phyloP scores from a whole-genome alignment of 2,797 vertebrate species.

The Psittacula echo region DNA sequence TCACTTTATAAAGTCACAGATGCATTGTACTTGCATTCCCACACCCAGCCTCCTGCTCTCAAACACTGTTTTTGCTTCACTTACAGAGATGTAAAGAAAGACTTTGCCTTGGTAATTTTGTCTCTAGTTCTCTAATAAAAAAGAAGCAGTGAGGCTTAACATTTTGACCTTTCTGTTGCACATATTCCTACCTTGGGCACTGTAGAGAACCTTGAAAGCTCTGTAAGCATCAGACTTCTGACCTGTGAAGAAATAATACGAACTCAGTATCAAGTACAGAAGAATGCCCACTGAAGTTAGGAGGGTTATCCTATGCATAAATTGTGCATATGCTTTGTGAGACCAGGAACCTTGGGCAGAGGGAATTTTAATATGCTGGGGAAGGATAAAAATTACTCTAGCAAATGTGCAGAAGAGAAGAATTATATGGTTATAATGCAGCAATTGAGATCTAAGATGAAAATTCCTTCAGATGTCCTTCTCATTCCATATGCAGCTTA shows the following conservation, averaged over 20 bases:
- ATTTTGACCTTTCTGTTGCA: not conserved
- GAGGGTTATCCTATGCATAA: not conserved
- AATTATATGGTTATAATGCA: not conserved
- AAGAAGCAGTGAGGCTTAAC: not conserved
- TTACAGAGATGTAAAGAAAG: not conserved
- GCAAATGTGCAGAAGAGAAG: not conserved
- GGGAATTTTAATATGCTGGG: not conserved
- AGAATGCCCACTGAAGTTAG: not conserved
- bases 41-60: not conserved
- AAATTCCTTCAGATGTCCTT: constrained; percentile 39
- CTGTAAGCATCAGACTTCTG: not conserved
- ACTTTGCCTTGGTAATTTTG: not conserved
- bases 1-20: constrained; percentile 11
- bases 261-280: not conserved
- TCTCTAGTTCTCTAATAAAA: not conserved
- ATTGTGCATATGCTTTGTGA: not conserved
- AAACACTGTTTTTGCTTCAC: not conserved
- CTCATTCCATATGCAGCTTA: constrained; percentile 33
- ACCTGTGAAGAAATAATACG: not conserved
- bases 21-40: not conserved
- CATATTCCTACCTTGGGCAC: not conserved
- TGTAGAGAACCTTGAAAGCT: not conserved
- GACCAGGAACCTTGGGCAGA: not conserved
- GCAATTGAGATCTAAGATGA: not conserved
- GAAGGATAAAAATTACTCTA: not conserved